A percentile compares a stretch with the other conserved stretches of the same genome.
phyloP scores from a whole-genome alignment of 2,113 vertebrate species.

The Clarias macrocephalus region DNA sequence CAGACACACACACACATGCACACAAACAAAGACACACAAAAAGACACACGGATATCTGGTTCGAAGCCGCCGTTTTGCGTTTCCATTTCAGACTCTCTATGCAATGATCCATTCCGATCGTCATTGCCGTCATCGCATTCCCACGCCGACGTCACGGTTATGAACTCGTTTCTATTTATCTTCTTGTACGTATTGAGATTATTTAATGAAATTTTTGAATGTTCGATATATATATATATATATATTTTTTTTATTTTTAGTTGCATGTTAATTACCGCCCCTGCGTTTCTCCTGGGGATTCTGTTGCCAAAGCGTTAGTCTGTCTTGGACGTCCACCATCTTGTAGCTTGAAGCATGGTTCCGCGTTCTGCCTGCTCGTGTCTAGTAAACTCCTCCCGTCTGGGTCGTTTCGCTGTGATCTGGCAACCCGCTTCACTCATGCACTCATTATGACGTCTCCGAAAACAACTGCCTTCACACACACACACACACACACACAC shows the following conservation, averaged over 20 bases:
- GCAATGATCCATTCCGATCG: constrained; percentile 91
- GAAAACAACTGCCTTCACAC: neutral
- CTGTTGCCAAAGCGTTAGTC: constrained; percentile 90
- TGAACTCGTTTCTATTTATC: constrained; percentile 81
- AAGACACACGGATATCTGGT: neutral
- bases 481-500: neutral
- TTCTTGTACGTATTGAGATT: constrained; percentile 81
- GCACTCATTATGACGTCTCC: constrained; percentile 74
- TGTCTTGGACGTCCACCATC: constrained; percentile 82
- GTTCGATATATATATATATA: constrained; percentile 42
- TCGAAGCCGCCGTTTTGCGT: constrained; percentile 67
- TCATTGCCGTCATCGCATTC: constrained; percentile 70
- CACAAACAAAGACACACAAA: constrained; percentile 57
- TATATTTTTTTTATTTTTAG: constrained; percentile 72
- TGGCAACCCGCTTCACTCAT: constrained; percentile 77
- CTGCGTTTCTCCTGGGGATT: constrained; percentile 74
- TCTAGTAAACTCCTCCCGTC: constrained; percentile 74
- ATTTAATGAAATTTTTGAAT: constrained; percentile 64
- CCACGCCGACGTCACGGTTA: constrained; percentile 73
- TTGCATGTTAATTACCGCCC: constrained; percentile 94
- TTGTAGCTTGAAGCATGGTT: constrained; percentile 89
- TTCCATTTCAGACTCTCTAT: constrained; percentile 92
- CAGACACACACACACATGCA: constrained; percentile 28
- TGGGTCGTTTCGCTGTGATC: constrained; percentile 75
- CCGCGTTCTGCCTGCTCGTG: constrained; percentile 84